These are phyloP conservation scores for Rhineura floridana DNA, from an alignment of 2,113 vertebrate species.

Conservation along the genomic window DNA sequence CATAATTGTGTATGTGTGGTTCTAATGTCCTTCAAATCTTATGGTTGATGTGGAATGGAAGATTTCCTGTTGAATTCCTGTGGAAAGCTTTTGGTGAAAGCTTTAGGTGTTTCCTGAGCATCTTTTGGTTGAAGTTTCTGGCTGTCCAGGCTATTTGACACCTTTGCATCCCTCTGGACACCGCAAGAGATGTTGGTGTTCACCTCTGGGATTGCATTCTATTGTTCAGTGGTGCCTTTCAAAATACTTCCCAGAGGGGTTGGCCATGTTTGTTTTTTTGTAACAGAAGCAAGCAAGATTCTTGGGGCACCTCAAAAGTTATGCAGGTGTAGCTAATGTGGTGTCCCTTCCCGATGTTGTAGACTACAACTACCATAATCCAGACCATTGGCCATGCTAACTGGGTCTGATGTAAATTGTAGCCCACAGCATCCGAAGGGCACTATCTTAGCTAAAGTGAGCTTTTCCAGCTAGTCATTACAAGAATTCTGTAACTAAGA, in stretches of 20 bases:
- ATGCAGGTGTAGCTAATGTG: not conserved
- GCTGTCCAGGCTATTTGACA: not conserved
- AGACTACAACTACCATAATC: not conserved
- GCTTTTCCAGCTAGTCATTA: no score
- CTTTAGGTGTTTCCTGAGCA: not conserved
- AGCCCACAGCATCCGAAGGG: not conserved
- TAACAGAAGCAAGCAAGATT: not conserved
- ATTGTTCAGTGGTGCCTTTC: not conserved
- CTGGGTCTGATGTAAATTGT: not conserved
- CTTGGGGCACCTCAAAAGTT: no score
- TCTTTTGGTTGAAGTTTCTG: not conserved
- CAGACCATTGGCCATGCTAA: not conserved
- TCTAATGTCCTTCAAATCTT: not conserved
- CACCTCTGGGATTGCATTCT: not conserved
- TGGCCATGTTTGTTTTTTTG: no score
- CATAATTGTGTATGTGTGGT: no score
- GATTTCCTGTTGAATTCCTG: not conserved
- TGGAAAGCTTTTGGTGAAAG: not conserved
- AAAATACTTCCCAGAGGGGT: no score
- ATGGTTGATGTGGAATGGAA: not conserved
- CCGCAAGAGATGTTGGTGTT: not conserved
- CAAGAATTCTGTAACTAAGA: not conserved
- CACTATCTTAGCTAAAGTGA: not conserved
- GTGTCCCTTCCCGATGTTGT: not conserved
- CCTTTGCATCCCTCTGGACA: not conserved